Evolutionary conservation across 1,140 invertebrate species (phyloP), one percentile per base, ranked within the genome.

Genomic region (Aphaenogaster floridana): DNA sequence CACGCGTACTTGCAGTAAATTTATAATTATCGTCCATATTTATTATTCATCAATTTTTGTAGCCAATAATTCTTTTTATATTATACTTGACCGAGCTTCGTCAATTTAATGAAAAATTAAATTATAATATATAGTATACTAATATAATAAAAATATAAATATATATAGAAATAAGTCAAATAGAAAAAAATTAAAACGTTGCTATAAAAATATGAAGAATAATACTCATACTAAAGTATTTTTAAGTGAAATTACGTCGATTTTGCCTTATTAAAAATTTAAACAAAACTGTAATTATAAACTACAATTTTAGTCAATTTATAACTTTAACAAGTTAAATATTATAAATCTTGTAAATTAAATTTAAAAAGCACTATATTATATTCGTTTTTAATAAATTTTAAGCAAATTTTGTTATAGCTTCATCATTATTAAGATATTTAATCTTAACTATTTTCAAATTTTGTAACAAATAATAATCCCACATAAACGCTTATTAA

Each of bases 391-490:
- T 72, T n/a, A 48, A 72, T 57, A 61, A 74, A 59, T 36, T 83
- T 72, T 11, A 21, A 45, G 13, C 21, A 42, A 21, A 17, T 48
- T 69, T 42, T 42, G 11, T 28, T 11, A 39, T 52, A 13, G n/a
- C 39, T 28, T 61, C 45, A 59, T 6, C 3, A 48, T 61, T 83
- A 61, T 7, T 54, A 59, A n/a, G 28, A 34, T 21, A 83, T 83
- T 80, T 72, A 81, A 57, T 57, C 45, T 57, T 71, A 83, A 59
- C 28, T n/a, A 59, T 28, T 59, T 42, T 57, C n/a, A n/a, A 83
- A 71, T 39, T 57, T 50, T 36, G 17, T 52, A 45, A 17, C 21
- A 45, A 57, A 81, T 57, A 17, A 71, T 45, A 57, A 81, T 59
- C 9, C 5, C 52, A 42, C 28, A 8, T 36, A 28, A 13, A 54